phyloP scores from a whole-genome alignment of 2,113 vertebrate genomes.

The Aramus guarauna region DNA sequence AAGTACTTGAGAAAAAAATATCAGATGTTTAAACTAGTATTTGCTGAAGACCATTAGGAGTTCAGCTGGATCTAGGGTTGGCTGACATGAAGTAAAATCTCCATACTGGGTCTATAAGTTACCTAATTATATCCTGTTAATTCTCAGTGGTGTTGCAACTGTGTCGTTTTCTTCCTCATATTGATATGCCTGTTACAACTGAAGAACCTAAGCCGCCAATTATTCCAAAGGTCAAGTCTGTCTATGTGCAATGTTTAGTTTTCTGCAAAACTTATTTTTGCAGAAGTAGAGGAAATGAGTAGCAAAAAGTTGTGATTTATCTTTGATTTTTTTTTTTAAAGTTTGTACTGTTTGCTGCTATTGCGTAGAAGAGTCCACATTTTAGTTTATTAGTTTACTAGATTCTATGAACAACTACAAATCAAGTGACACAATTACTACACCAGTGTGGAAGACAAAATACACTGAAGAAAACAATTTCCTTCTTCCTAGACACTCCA shows the following conservation, averaged over 20 bases:
- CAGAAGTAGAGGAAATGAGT: neutral
- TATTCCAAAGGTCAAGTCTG: neutral
- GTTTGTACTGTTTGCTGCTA: neutral
- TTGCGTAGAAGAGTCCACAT: neutral
- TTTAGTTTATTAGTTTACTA: neutral
- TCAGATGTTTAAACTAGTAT: neutral
- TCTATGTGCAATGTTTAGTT: neutral
- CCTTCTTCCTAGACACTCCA: neutral
- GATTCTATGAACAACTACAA: neutral
- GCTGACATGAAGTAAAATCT: neutral
- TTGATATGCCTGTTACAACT: neutral
- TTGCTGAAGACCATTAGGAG: neutral
- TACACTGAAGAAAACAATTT: neutral
- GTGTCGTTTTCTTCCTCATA: neutral
- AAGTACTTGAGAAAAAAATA: neutral
- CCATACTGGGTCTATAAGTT: neutral
- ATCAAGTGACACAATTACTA: neutral
- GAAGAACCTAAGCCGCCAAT: neutral
- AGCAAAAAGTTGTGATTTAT: neutral
- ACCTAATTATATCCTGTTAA: fast-evolving
- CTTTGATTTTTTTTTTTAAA: neutral
- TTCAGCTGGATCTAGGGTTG: neutral
- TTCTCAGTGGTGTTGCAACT: neutral
- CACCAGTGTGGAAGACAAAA: neutral
- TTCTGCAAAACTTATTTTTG: neutral